Base-by-base conservation (phyloP, 2,113 vertebrate genomes). In the Polypterus senegalus region DNA sequence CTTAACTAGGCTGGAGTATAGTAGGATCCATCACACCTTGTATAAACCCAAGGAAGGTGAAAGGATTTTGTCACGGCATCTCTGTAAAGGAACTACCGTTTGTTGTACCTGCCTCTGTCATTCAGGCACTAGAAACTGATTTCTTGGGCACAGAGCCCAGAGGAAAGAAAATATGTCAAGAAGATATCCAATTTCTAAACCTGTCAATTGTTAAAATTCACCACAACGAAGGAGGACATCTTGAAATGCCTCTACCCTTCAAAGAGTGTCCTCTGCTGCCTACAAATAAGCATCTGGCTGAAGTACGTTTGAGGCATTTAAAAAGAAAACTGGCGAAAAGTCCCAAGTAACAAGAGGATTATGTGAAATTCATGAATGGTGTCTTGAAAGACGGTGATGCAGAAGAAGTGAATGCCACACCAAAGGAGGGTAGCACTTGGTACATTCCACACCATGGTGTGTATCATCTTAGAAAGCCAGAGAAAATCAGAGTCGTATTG, bases 1-100 rank as follows among this genome's bases (percentile, higher is more conserved):
- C 69, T 51, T 65, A 69, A 47, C 57, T 69, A 5, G 64, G 62
- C 11, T 70, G 69, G 62, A 68, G 62, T 47, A 58, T 70, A 9
- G 54, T 71, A 3, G 63, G 63, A 9, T 47, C 47, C 44, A 11
- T 54, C 27, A 47, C 61, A 58, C 61, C 59, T 47, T 1, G n/a
- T 49, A 47, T 7, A 45, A 62, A 64, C 11, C 53, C 63, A 9
- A 60, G 9, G 44, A 57, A 65, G 9, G 58, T 60, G 9, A 65
- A 55, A 48, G 63, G 63, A 7, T 49, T 65, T 49, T 65, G 63
- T 46, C 58, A 65, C 52, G 48, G 58, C 48, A 52, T 49, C 43
- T 56, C 61, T 3, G 58, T 73, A 3, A 70, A 57, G 9, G 61
- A 73, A 44, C 48, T 68, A 7, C 68, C 68, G 61, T 3, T 48